A percentile compares a stretch with the other conserved stretches of the same genome.
These are phyloP conservation scores for Porites evermanni DNA, from an alignment of 92 coral and sea anemone species.

Conservation along the genomic window DNA sequence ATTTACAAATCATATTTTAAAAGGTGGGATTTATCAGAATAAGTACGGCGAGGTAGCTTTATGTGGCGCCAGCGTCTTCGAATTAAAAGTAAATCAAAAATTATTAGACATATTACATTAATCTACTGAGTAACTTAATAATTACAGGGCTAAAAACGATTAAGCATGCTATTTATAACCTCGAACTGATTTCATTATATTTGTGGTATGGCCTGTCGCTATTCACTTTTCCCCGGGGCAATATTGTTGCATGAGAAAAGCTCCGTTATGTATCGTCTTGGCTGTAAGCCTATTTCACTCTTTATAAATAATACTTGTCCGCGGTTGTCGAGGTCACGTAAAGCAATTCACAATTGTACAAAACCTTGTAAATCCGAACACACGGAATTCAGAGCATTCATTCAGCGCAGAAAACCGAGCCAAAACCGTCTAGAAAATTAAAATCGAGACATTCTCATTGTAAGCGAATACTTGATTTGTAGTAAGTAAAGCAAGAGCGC, in stretches of 20 bases:
- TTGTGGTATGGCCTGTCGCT: background rate
- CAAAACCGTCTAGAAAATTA: background rate
- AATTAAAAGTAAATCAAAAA: background rate
- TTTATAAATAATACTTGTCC: background rate
- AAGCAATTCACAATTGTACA: conserved; percentile 3
- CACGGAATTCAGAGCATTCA: conserved; percentile 25
- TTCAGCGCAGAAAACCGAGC: conserved; percentile 12
- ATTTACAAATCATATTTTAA: background rate
- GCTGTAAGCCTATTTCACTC: background rate
- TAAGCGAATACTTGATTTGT: background rate
- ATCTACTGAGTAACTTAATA: conserved; percentile 12
- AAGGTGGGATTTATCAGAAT: conserved; percentile 14
- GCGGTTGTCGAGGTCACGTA: conserved; percentile 16
- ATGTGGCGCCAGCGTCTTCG: conserved; percentile 9
- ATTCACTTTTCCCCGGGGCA: background rate
- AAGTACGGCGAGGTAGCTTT: background rate
- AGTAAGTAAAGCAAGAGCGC: background rate
- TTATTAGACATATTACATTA: background rate
- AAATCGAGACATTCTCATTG: background rate
- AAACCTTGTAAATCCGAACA: background rate
- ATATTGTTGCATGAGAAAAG: background rate
- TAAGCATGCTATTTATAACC: conserved; percentile 11
- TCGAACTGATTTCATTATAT: background rate
- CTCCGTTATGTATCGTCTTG: background rate
- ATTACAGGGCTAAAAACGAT: background rate